Base-by-base conservation (phyloP, 1,140 invertebrate species). In the Drosophila burlai region DNA sequence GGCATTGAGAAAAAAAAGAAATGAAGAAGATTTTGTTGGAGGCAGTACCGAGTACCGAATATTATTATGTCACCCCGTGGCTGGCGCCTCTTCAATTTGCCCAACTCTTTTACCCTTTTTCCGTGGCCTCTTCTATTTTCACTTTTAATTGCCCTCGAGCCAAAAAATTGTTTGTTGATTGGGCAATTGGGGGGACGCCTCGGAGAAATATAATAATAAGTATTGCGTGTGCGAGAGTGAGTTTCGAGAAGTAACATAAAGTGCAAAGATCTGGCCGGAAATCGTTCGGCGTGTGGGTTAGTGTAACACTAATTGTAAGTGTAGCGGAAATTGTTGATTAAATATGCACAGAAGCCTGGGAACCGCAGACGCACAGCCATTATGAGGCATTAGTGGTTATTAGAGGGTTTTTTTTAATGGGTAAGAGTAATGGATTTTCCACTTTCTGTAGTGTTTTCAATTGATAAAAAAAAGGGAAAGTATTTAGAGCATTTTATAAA, bases 131-230 rank as follows among this genome's bases (percentile, higher is more conserved):
- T 69, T 66, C 66, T 68, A 84, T 78, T 74, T 87, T 83, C 66
- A 83, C 83, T 87, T 83, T 83, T 85, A 77, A 81, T 81, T 85
- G 78, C 75, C 65, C 61, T 64, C 63, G 43, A 62, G 79, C 64
- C 61, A 57, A 69, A 57, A 61, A 57, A 61, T 64, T 78, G 61
- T 81, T 63, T 52, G 65, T 68, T 68, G 52, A 79, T 85, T 82
- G 54, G 75, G 74, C 63, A 84, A 85, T 62, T 60, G 45, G 54
- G 47, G 47, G 46, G 21, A 26, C 13, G 11, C 58, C 50, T 40
- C 31, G 40, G 26, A 59, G 46, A 72, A 38, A 50, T 43, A 38
- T 21, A 24, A 24, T 2, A 24, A 24, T 24, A 24, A 24, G 43
- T 38, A 60, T 50, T 46, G 58, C 68, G 34, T 73, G 24, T 26